These are phyloP conservation scores for Thalassophryne amazonica DNA, from an alignment of 2,797 vertebrate species.

Conservation along the genomic window DNA sequence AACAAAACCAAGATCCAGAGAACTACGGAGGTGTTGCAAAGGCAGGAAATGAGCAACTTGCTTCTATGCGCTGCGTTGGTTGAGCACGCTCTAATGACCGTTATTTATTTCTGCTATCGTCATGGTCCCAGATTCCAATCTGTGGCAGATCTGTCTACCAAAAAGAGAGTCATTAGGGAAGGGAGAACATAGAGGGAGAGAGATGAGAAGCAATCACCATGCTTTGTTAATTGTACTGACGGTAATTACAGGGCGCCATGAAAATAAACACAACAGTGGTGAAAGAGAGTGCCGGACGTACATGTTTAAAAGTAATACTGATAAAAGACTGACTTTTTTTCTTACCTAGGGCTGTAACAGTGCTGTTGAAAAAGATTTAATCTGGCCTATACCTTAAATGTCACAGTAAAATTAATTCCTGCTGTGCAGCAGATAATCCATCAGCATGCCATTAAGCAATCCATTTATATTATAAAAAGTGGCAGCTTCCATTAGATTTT, in stretches of 20 bases:
- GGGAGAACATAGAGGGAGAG: not conserved
- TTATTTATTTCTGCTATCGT: slow-evolving; percentile 76
- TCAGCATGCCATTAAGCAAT: slow-evolving; percentile 53
- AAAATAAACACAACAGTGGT: slow-evolving; percentile 49
- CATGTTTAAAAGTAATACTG: slow-evolving; percentile 5
- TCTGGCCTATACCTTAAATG: slow-evolving; percentile 47
- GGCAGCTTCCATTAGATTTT: slow-evolving; percentile 46
- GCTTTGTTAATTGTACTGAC: slow-evolving; percentile 70
- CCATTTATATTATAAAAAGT: slow-evolving; percentile 58
- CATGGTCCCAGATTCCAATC: slow-evolving; percentile 55
- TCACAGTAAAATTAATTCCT: slow-evolving; percentile 39
- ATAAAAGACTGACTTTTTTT: slow-evolving; percentile 32
- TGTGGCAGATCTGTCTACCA: slow-evolving; percentile 51
- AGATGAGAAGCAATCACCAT: slow-evolving; percentile 52
- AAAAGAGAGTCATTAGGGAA: slow-evolving; percentile 64
- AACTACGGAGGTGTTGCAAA: slow-evolving; percentile 12
- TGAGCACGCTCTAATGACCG: slow-evolving; percentile 66
- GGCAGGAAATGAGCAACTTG: slow-evolving; percentile 57
- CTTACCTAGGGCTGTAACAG: no score
- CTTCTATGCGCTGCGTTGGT: slow-evolving; percentile 42
- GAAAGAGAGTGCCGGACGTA: slow-evolving; percentile 31
- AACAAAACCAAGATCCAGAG: slow-evolving; percentile 16
- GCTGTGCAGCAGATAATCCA: slow-evolving; percentile 49
- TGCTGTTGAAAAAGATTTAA: slow-evolving; percentile 44
- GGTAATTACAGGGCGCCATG: slow-evolving; percentile 57